A percentile compares a stretch with the other conserved stretches of the same genome.
Conservation (phyloP, 2,888 invertebrate genomes). For the Drosophila gaucha region DNA sequence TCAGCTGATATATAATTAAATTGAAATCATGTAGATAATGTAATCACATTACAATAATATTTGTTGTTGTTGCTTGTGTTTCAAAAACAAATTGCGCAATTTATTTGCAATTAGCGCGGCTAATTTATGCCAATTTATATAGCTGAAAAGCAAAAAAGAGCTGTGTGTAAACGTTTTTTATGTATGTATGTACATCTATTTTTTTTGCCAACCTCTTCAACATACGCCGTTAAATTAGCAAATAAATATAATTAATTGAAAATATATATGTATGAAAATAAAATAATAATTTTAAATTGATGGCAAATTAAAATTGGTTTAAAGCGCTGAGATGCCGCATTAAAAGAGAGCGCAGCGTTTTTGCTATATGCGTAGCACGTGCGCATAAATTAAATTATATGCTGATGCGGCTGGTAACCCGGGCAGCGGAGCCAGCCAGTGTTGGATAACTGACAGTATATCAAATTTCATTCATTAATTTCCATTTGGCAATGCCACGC, state of each 20-base stretch:
- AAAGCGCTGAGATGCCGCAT: constrained; percentile 31
- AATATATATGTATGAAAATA: not conserved
- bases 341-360: constrained; percentile 26
- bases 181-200: not conserved
- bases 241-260: constrained; percentile 50
- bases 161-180: constrained; percentile 22
- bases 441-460: constrained; percentile 66
- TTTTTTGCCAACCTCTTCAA: constrained; percentile 8
- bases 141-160: constrained; percentile 4
- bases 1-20: constrained; percentile 41
- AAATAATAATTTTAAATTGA: constrained; percentile 40
- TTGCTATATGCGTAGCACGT: constrained; percentile 39
- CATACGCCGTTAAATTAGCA: constrained; percentile 45
- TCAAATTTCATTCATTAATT: constrained; percentile 80
- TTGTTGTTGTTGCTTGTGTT: constrained; percentile 6
- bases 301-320: constrained; percentile 59
- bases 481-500: constrained; percentile 75
- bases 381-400: constrained; percentile 64
- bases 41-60: constrained; percentile 44
- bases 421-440: constrained; percentile 25
- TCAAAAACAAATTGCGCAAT: constrained; percentile 60
- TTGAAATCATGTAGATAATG: constrained; percentile 38
- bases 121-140: constrained; percentile 63
- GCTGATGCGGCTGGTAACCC: constrained; percentile 36
- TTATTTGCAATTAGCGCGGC: constrained; percentile 65